A percentile compares a stretch with the other conserved stretches of the same genome.
phyloP scores from a whole-genome alignment of 2,888 invertebrate genomes.

The Buathra laborator region DNA sequence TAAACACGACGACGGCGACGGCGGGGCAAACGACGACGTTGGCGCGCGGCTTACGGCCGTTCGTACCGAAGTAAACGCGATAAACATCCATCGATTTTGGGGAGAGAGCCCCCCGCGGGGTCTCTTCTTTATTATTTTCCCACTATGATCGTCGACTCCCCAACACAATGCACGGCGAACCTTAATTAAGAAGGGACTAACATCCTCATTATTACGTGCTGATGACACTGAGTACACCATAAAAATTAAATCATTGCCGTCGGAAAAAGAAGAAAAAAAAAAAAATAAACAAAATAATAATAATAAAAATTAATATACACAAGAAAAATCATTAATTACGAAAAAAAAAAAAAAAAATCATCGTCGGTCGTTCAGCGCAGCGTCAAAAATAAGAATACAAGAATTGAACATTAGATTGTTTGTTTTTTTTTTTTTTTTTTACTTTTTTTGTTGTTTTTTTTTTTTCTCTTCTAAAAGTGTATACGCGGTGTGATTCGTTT shows the following conservation, averaged over 20 bases:
- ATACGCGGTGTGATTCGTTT: too few species aligned
- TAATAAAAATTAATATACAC: conserved; percentile 82
- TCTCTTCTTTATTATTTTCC: conserved; percentile 30
- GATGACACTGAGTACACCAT: conserved; percentile 83
- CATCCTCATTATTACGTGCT: conserved; percentile 83
- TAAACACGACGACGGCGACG: conserved; percentile 32
- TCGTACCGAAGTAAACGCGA: conserved; percentile 15
- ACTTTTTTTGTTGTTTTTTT: conserved; percentile 36
- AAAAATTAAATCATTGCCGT: conserved; percentile 81
- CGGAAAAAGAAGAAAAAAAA: conserved; percentile 56
- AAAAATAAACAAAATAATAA: background rate
- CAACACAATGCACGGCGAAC: conserved; percentile 79
- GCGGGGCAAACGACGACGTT: conserved; percentile 35
- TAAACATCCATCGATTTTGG: background rate
- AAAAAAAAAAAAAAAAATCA: conserved; percentile 72
- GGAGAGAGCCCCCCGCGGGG: background rate
- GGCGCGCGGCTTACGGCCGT: background rate
- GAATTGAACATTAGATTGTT: conserved; percentile 25
- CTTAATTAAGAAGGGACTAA: conserved; percentile 83
- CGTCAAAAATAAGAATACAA: conserved; percentile 73
- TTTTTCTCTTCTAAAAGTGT: background rate
- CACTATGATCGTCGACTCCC: conserved; percentile 80
- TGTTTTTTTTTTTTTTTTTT: conserved; percentile 36
- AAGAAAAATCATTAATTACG: conserved; percentile 79
- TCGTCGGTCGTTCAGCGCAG: conserved; percentile 77